Base-by-base conservation (phyloP, 2,113 vertebrate genomes). In the Bathybates hornii region DNA sequence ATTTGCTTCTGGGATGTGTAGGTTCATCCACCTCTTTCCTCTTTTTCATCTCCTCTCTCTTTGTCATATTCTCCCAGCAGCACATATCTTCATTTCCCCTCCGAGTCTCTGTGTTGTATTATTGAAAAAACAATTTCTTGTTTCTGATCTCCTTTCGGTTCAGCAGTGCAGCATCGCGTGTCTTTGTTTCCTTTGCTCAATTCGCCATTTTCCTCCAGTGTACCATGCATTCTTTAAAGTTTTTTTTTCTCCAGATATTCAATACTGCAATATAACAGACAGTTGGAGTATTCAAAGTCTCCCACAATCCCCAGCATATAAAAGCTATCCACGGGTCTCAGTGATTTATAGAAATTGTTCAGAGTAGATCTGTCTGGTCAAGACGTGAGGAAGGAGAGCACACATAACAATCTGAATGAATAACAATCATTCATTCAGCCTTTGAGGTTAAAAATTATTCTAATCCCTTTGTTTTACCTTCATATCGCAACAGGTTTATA, bases 1-100 rank as follows among this genome's bases (percentile, higher is more conserved):
- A 80, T 92, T 86, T 79, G 32, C 83, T 82, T 85, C 59, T 79
- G 86, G 86, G 89, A 76, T 59, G 56, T 81, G 83, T 90, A 87
- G 85, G 41, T 87, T 53, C 34, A 80, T 50, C 29, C 36, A 57
- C 43, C 29, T 50, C 48, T 79, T 43, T 73, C 32, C 34, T 24
- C 56, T 34, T 12, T 89, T 68, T 87, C 83, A 63, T 89, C 85
- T 83, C 41, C 24, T 48, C 8, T 50, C 43, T 78, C 16, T 78
- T 78, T 78, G 5, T 48, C 19, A 59, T 68, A 80, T 82, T 71
- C 86, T 87, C 71, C 86, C 53, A 59, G 81, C 38, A 84, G 45
- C 34, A 63, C 82, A 83, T 71, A 52, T 66, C 41, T 52, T 41
- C 14, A 24, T 86, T 89, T 85, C 68, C 89, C 79, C 54, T 89